phyloP scores from a whole-genome alignment of 2,888 invertebrate genomes.

The Gari tellinella region DNA sequence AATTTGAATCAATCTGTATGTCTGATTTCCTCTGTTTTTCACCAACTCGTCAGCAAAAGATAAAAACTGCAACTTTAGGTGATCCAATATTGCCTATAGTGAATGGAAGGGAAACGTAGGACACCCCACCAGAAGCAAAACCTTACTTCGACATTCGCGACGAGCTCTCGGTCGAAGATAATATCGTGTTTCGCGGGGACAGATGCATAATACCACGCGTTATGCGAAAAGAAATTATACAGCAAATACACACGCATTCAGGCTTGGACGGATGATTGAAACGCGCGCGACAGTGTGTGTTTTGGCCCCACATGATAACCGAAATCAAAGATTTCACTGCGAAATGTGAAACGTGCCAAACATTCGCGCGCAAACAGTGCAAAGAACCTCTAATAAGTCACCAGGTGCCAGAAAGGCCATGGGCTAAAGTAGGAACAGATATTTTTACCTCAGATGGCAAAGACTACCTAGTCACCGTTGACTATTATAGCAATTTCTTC shows the following conservation, averaged over 20 bases:
- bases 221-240: constrained; percentile 34
- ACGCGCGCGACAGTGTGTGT: constrained; percentile 33
- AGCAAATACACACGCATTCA: constrained; percentile 25
- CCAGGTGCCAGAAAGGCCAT: constrained; percentile 44
- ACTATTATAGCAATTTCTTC: constrained; percentile 41
- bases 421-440: constrained; percentile 45
- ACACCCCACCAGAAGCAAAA: constrained; percentile 26
- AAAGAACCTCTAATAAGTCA: constrained; percentile 42
- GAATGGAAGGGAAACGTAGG: constrained; percentile 35
- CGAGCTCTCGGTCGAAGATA: constrained; percentile 48
- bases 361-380: constrained; percentile 19
- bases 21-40: constrained; percentile 8
- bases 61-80: constrained; percentile 25
- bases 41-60: constrained; percentile 5
- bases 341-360: constrained; percentile 37
- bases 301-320: constrained; percentile 34
- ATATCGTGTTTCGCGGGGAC: constrained; percentile 49
- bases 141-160: constrained; percentile 50
- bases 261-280: constrained; percentile 33
- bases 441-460: constrained; percentile 45
- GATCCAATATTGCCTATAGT: constrained; percentile 39
- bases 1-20: constrained; percentile 15
- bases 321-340: constrained; percentile 28
- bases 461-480: constrained; percentile 43
- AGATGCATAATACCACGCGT: constrained; percentile 21